Conservation (phyloP, 2,113 vertebrate species). For the Crotalus tigris region DNA sequence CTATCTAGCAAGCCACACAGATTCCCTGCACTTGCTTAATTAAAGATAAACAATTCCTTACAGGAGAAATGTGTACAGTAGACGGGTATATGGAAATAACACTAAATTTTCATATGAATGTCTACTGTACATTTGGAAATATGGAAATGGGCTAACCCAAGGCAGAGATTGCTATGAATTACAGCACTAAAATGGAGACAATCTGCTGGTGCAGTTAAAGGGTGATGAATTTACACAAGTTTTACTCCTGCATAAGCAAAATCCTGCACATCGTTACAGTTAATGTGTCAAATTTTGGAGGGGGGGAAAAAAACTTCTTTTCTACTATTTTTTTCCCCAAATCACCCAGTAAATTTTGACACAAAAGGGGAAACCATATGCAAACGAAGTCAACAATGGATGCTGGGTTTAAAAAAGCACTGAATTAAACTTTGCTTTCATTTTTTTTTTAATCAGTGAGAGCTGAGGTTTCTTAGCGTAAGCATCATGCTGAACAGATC, state of each 20-base stretch:
- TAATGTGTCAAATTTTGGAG: not conserved
- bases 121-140: not conserved
- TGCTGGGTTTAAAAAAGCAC: not conserved
- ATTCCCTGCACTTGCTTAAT: not conserved
- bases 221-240: not conserved
- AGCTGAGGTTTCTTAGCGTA: not conserved
- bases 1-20: not conserved
- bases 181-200: not conserved
- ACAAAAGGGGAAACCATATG: not conserved
- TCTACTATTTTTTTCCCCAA: not conserved
- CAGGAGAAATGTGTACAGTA: not conserved
- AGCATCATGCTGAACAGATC: not conserved
- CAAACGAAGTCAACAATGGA: not conserved
- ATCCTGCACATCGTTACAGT: conserved; percentile 24
- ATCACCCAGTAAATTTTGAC: not conserved
- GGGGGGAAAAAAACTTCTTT: not conserved
- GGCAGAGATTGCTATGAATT: not conserved
- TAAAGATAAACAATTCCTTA: not conserved
- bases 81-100: not conserved
- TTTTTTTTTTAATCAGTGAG: not conserved
- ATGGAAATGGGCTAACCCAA: not conserved
- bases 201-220: not conserved
- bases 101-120: not conserved
- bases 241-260: not conserved
- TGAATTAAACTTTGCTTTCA: not conserved